These are phyloP conservation scores for Drosophila lowei DNA, from an alignment of 1,140 invertebrate species.

Conservation along the genomic window DNA sequence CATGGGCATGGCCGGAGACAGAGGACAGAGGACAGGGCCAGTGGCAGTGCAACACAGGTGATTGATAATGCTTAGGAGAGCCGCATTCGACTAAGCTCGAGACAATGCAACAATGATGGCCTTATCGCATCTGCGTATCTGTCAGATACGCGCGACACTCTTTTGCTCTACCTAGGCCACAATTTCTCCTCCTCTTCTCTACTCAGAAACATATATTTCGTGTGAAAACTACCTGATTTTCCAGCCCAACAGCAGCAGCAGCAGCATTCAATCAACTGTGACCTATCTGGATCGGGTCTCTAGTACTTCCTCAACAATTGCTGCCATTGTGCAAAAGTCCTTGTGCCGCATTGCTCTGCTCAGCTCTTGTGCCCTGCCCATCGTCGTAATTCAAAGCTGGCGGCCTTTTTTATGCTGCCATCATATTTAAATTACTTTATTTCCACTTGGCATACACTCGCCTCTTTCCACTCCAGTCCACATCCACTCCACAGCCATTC, in stretches of 20 bases:
- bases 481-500: constrained; percentile 6
- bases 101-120: constrained; percentile 48
- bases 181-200: background rate
- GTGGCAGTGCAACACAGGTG: constrained; percentile 43
- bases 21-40: too few species aligned
- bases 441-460: constrained; percentile 50
- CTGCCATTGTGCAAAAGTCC: constrained; percentile 61
- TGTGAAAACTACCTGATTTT: constrained; percentile 80
- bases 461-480: constrained; percentile 11
- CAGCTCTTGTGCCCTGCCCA: background rate
- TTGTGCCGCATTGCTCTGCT: constrained; percentile 19
- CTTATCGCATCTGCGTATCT: constrained; percentile 52
- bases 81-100: constrained; percentile 26
- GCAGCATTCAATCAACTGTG: constrained; percentile 48
- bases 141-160: constrained; percentile 56
- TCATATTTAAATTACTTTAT: constrained; percentile 78
- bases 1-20: too few species aligned
- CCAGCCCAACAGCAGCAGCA: constrained; percentile 44
- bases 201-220: constrained; percentile 33
- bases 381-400: constrained; percentile 57
- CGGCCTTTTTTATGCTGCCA: constrained; percentile 54
- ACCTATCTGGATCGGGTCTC: constrained; percentile 13
- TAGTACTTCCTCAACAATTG: constrained; percentile 24
- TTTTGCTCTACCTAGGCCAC: constrained; percentile 24
- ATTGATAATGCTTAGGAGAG: constrained; percentile 66